Percentiles rank a stretch among this genome's conserved stretches.
phyloP scores from a whole-genome alignment of 2,113 vertebrate species.

The Pollimyrus isidori region DNA sequence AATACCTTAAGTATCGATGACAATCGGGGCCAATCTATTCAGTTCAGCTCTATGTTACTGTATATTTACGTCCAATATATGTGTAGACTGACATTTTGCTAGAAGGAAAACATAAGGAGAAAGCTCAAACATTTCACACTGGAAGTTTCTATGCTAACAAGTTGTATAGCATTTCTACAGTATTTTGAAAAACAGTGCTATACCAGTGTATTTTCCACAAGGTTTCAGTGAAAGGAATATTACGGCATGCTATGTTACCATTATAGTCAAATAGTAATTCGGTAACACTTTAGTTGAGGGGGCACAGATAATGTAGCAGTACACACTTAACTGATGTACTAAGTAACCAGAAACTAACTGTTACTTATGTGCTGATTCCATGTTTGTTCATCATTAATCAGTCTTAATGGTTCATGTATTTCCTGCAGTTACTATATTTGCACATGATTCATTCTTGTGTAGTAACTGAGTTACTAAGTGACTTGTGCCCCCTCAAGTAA shows the following conservation, averaged over 20 bases:
- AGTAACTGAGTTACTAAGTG: too few relatives aligned
- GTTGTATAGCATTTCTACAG: not conserved
- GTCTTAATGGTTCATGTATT: too few relatives aligned
- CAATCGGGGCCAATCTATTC: not conserved
- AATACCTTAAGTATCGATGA: not conserved
- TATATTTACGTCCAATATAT: not conserved
- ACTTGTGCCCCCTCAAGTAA: too few relatives aligned
- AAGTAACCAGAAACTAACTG: too few relatives aligned
- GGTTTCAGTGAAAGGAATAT: not conserved
- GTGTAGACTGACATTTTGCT: not conserved
- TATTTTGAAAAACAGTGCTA: not conserved
- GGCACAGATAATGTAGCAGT: too few relatives aligned
- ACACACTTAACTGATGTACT: too few relatives aligned
- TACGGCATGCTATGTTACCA: not conserved
- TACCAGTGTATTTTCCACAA: not conserved
- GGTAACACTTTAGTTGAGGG: too few relatives aligned
- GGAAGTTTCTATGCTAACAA: not conserved
- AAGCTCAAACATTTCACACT: not conserved
- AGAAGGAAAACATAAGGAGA: not conserved
- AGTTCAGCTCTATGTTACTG: not conserved
- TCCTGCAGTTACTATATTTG: too few relatives aligned
- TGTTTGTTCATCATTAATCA: too few relatives aligned
- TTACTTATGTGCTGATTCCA: too few relatives aligned
- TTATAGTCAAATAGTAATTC: not conserved
- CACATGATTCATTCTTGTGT: too few relatives aligned